Evolutionary conservation across 64 coral and sea anemone genomes (phyloP).

Genomic region (Actinia equina): DNA sequence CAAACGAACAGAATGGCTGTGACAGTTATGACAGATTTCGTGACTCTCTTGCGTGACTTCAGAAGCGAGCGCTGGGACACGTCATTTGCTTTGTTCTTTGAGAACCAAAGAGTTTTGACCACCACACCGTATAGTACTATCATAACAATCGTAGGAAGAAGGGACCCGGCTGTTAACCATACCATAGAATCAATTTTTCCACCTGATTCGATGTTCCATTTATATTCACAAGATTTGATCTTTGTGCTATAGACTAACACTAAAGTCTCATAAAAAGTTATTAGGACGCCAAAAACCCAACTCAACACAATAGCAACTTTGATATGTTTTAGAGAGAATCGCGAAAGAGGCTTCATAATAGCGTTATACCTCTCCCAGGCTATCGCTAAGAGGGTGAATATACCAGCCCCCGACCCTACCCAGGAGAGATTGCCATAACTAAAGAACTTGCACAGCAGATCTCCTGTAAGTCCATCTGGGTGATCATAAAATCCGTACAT

Average conservation of each 20-base stretch:
- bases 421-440: constrained; percentile 17
- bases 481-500: constrained; percentile 17
- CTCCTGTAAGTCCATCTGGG: constrained; percentile 14
- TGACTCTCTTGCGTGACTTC: constrained; percentile 44
- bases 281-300: constrained; percentile 1
- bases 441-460: constrained; percentile 26
- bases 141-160: constrained; percentile 22
- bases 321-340: constrained; percentile 12
- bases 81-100: background rate
- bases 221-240: background rate
- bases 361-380: constrained; percentile 48
- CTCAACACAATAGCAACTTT: background rate
- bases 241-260: background rate
- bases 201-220: background rate
- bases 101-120: constrained; percentile 29
- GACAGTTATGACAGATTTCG: constrained; percentile 27
- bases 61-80: constrained; percentile 28
- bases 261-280: background rate
- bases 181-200: constrained; percentile 1
- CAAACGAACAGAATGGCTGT: constrained; percentile 37
- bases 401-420: background rate
- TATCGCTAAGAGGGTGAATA: constrained; percentile 30
- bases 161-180: constrained; percentile 20
- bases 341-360: background rate
- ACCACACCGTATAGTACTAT: constrained; percentile 24